Percentiles rank a stretch among this genome's conserved stretches.
These are phyloP conservation scores for Cabera pusaria DNA, from an alignment of 2,888 invertebrate species.

Conservation along the genomic window DNA sequence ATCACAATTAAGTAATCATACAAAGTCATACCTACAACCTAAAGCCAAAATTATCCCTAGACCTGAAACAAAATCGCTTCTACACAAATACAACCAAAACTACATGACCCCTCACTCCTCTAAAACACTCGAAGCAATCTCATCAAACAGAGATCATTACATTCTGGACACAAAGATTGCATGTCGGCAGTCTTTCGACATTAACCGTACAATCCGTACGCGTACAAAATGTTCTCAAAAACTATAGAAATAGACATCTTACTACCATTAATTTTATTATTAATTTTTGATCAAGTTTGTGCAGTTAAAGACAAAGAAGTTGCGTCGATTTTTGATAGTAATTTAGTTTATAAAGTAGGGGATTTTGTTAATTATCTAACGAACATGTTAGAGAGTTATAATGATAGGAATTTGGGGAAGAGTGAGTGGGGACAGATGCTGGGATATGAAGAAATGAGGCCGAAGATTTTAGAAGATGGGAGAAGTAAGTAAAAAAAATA, in stretches of 20 bases:
- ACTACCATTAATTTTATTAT: slow-evolving; percentile 28
- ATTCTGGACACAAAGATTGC: slow-evolving; percentile 10
- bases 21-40: too few relatives aligned
- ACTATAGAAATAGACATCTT: too few relatives aligned
- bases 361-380: slow-evolving; percentile 42
- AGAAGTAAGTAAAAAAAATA: slow-evolving; percentile 44
- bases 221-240: slow-evolving; percentile 46
- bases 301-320: slow-evolving; percentile 19
- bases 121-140: too few relatives aligned
- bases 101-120: slow-evolving; percentile 4
- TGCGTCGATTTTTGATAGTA: slow-evolving; percentile 40
- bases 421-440: slow-evolving; percentile 56
- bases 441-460: slow-evolving; percentile 59
- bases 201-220: slow-evolving; percentile 30
- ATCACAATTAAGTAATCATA: too few relatives aligned
- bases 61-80: too few relatives aligned
- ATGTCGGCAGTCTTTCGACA: neutral
- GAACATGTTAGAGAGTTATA: slow-evolving; percentile 53
- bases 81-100: slow-evolving; percentile 8
- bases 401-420: slow-evolving; percentile 55
- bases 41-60: too few relatives aligned
- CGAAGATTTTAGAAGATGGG: slow-evolving; percentile 35
- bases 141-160: slow-evolving; percentile 3
- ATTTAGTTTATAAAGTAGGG: slow-evolving; percentile 45
- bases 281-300: slow-evolving; percentile 28